These are phyloP conservation scores for Xyrauchen texanus DNA, from an alignment of 2,113 vertebrate genomes.

Conservation along the genomic window DNA sequence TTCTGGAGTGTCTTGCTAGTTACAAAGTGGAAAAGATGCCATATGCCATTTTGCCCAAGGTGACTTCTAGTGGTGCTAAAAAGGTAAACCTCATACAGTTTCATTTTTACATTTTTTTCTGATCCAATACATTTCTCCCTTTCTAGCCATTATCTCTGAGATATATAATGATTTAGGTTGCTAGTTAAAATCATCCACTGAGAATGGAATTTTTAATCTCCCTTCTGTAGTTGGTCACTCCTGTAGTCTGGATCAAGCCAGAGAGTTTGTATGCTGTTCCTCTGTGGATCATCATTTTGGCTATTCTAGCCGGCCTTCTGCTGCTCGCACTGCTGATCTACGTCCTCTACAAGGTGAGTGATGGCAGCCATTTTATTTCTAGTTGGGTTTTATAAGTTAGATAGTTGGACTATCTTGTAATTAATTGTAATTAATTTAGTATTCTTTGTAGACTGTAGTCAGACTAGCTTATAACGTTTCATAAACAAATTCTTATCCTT, in stretches of 20 bases:
- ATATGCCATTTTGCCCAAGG: slow-evolving; percentile 79
- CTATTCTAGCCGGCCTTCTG: slow-evolving; percentile 86
- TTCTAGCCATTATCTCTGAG: too few species aligned
- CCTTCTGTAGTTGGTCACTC: slow-evolving; percentile 78
- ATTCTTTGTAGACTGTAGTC: too few species aligned
- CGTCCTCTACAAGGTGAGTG: slow-evolving; percentile 86
- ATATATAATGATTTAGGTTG: background rate
- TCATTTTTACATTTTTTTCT: background rate
- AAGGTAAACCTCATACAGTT: slow-evolving; percentile 70
- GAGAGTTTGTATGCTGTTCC: slow-evolving; percentile 82
- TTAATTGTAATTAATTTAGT: too few species aligned
- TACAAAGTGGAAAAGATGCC: slow-evolving; percentile 84
- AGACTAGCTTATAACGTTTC: too few species aligned
- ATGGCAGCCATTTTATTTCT: background rate
- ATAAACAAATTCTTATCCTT: too few species aligned
- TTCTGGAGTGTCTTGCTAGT: slow-evolving; percentile 80
- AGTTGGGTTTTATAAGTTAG: background rate
- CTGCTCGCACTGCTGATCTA: slow-evolving; percentile 89
- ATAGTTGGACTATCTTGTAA: background rate
- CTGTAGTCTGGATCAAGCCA: slow-evolving; percentile 84
- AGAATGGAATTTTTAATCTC: too few species aligned
- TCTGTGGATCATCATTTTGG: slow-evolving; percentile 89
- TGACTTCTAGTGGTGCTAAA: slow-evolving; percentile 73
- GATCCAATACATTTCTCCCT: background rate
- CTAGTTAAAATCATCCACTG: background rate